Conservation (phyloP, 1,140 invertebrate species). For the Microvelia longipes region DNA sequence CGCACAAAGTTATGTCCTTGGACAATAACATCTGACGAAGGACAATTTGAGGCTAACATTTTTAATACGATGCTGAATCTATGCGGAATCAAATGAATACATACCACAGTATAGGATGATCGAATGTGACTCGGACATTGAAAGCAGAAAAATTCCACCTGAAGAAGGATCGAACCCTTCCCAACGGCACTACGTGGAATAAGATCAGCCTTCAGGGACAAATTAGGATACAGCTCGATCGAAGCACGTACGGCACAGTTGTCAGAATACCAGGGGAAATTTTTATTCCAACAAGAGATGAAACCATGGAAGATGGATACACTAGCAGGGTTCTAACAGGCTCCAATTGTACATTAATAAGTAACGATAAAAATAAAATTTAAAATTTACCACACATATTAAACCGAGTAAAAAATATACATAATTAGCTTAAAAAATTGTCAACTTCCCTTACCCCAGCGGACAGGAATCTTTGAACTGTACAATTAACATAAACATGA, state of each 20-base stretch:
- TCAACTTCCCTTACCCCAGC: too few species aligned
- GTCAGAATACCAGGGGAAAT: neutral
- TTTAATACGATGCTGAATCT: neutral
- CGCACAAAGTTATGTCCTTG: neutral
- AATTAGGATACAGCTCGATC: neutral
- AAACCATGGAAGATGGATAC: neutral
- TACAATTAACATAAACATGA: too few species aligned
- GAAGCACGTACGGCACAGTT: neutral
- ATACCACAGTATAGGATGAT: neutral
- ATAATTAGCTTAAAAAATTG: too few species aligned
- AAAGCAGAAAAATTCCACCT: neutral
- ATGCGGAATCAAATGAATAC: neutral
- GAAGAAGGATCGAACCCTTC: neutral
- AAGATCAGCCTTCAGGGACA: neutral
- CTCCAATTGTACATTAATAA: too few species aligned
- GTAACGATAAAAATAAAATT: too few species aligned
- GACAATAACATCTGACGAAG: neutral
- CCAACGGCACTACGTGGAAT: neutral
- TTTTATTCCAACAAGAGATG: neutral
- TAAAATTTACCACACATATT: too few species aligned
- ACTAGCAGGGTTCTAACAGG: too few species aligned
- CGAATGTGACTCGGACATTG: neutral
- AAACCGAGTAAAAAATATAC: too few species aligned
- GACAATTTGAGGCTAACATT: neutral
- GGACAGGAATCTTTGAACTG: too few species aligned